Percentiles rank a stretch among this genome's conserved stretches.
Conservation (phyloP, 2,797 vertebrate species). For the Semaprochilodus insignis region DNA sequence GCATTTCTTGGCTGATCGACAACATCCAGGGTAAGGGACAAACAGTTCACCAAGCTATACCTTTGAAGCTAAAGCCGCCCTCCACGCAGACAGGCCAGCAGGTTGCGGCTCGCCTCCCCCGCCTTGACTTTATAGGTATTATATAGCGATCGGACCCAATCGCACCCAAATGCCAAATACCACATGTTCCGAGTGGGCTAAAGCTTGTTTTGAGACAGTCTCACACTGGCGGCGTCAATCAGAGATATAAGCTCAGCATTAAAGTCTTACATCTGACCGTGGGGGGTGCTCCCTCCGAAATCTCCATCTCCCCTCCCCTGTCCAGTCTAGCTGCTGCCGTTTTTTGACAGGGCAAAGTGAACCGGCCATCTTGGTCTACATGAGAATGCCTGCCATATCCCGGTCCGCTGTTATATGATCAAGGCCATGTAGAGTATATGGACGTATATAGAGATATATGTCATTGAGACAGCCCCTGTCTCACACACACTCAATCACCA, state of each 20-base stretch:
- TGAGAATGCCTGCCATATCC: too few species aligned
- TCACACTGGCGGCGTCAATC: conserved; percentile 51
- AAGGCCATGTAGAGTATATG: too few species aligned
- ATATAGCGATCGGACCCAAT: conserved; percentile 54
- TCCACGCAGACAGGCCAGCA: conserved; percentile 21
- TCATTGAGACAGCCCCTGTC: too few species aligned
- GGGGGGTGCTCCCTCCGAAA: conserved; percentile 1
- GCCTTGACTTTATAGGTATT: conserved; percentile 53
- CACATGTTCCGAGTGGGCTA: conserved; percentile 50
- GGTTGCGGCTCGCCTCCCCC: conserved; percentile 39
- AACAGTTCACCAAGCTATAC: too few species aligned
- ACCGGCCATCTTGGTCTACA: too few species aligned
- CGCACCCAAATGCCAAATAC: conserved; percentile 46
- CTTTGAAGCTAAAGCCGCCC: conserved; percentile 1
- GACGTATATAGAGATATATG: too few species aligned
- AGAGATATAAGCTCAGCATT: conserved; percentile 40
- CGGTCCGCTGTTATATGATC: too few species aligned
- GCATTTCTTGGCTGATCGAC: too few species aligned
- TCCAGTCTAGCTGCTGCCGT: not conserved
- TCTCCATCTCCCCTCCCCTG: not conserved
- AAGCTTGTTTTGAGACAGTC: conserved; percentile 49
- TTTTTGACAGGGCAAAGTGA: not conserved
- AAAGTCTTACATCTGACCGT: conserved; percentile 24
- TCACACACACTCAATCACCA: too few species aligned
- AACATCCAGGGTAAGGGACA: too few species aligned